Base-by-base conservation (phyloP, 2,888 invertebrate species). In the Tillus elongatus region DNA sequence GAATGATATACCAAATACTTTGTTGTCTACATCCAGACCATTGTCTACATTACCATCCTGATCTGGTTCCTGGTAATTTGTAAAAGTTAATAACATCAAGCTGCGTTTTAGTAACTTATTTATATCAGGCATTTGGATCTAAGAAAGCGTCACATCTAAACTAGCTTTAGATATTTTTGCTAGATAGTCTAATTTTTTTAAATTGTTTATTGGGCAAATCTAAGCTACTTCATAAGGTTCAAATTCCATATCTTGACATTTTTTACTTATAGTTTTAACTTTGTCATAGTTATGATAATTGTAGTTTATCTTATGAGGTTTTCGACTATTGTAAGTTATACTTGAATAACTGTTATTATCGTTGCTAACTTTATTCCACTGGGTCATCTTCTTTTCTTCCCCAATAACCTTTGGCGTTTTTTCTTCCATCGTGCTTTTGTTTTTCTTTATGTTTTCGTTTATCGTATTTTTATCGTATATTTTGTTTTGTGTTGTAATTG, bases 181-280 rank as follows among this genome's bases (percentile, higher is more conserved):
- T n/a, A n/a, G n/a, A n/a, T n/a, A n/a, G n/a, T n/a, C n/a, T n/a
- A n/a, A n/a, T n/a, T n/a, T n/a, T n/a, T n/a, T n/a, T n/a, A n/a
- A n/a, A n/a, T n/a, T n/a, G n/a, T n/a, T n/a, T n/a, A 9, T 8
- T 29, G 9, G 11, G 6, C 11, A 10, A 9, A 13, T 11, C 40
- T 45, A 57, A 33, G 64, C 63, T 28, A 66, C 56, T 52, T 66
- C 65, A 42, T 64, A 66, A 9, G 60, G 53, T 64, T 88, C 87
- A 51, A 88, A 88, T 50, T 87, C 86, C 77, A 88, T 88, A 51
- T 87, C 86, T 29, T 82, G 81, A 50, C 80, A 79, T 58, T 81
- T 80, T 45, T 73, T 75, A 8, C 72, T 69, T 44, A 66, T 67
- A 47, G 43, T 42, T 32, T 75, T 77, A 53, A 73, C 71, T 54